A percentile compares a stretch with the other conserved stretches of the same genome.
Conservation (phyloP, 64 coral and sea anemone genomes). For the Montipora foliosa region DNA sequence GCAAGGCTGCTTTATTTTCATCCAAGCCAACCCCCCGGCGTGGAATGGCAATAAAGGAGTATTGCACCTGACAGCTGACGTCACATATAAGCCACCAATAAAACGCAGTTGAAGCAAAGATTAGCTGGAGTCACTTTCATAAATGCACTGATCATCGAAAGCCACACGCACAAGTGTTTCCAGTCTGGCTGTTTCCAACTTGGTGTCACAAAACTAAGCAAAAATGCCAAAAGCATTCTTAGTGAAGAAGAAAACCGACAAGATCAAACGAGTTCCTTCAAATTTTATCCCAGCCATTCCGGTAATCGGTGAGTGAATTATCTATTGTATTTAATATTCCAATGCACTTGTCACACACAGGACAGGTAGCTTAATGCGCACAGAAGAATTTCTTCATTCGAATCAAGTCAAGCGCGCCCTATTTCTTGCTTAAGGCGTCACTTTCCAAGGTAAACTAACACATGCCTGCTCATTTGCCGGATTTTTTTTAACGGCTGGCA, state of each 20-base stretch:
- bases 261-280: slow-evolving; percentile 66
- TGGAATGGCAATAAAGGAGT: slow-evolving; percentile 59
- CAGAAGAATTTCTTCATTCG: slow-evolving; percentile 31
- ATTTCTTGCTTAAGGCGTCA: not conserved
- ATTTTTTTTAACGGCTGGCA: slow-evolving; percentile 29
- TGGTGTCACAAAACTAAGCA: slow-evolving; percentile 7
- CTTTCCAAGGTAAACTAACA: not conserved
- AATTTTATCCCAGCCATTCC: slow-evolving; percentile 54
- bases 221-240: slow-evolving; percentile 92
- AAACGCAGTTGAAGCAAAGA: slow-evolving; percentile 39
- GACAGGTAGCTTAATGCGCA: slow-evolving; percentile 46
- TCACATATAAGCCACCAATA: slow-evolving; percentile 70
- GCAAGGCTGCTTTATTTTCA: slow-evolving; percentile 23
- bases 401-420: not conserved
- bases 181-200: not conserved
- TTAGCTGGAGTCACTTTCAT: slow-evolving; percentile 6
- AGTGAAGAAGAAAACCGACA: slow-evolving; percentile 86
- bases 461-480: slow-evolving; percentile 18
- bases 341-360: slow-evolving; percentile 39
- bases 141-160: slow-evolving; percentile 42
- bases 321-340: slow-evolving; percentile 16
- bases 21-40: slow-evolving; percentile 67
- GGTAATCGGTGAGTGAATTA: slow-evolving; percentile 74
- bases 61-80: slow-evolving; percentile 85
- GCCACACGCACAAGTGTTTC: not conserved